phyloP scores from a whole-genome alignment of 2,113 vertebrate species.

The Cepphus grylle region DNA sequence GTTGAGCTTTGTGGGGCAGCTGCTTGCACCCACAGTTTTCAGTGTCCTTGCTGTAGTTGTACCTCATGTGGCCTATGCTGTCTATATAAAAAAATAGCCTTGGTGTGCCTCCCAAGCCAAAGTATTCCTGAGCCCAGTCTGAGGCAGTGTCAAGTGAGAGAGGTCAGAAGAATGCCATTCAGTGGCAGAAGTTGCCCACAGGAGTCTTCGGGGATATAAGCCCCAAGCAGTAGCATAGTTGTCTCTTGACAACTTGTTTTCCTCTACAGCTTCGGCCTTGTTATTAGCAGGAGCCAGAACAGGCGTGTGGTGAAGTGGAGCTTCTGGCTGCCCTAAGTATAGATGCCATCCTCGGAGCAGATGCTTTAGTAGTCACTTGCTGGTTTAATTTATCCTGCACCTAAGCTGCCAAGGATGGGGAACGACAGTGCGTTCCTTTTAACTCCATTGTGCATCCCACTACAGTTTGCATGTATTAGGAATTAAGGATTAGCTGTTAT shows the following conservation, averaged over 20 bases:
- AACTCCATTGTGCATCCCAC: neutral
- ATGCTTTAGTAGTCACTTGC: neutral
- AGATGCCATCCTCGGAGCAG: neutral
- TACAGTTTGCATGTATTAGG: neutral
- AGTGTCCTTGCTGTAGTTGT: neutral
- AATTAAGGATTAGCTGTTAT: neutral
- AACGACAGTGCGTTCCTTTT: neutral
- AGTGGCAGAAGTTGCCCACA: neutral
- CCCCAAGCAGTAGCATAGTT: neutral
- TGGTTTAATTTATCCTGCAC: neutral
- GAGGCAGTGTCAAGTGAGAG: neutral
- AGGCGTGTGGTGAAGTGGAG: neutral
- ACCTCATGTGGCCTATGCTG: neutral
- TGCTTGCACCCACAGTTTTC: neutral
- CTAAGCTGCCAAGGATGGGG: neutral
- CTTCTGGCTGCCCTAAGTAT: neutral
- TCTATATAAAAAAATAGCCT: neutral
- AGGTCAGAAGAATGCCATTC: neutral
- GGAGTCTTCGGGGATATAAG: neutral
- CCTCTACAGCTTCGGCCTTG: neutral
- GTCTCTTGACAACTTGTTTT: neutral
- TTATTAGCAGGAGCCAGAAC: neutral
- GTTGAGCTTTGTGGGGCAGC: neutral
- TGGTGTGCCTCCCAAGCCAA: rapidly evolving
- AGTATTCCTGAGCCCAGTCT: neutral